Base-by-base conservation (phyloP, 2,888 invertebrate species). In the Coelopa pilipes region DNA sequence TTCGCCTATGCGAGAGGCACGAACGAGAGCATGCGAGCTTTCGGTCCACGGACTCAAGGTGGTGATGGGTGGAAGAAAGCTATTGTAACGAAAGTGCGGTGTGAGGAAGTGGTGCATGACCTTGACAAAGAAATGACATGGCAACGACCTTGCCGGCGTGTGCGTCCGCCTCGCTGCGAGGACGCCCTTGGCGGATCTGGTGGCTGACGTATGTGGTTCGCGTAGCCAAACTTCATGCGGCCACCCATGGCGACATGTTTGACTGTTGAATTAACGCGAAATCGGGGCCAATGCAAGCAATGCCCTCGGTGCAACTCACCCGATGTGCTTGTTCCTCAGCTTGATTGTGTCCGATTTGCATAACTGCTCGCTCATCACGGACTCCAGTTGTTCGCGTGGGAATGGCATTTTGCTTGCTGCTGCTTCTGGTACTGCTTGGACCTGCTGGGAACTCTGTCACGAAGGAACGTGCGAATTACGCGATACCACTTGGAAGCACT, bases 301-400 rank as follows among this genome's bases (percentile, higher is more conserved):
- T 34, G 7, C 2, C 34, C 34, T 34, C n/a, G 34, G 34, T 34
- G 21, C 11, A 74, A 87, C 92, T 92, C 87, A 96, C 96, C 95
- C 95, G 81, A 96, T 92, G 82, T 94, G 92, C 83, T 93, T 92
- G 84, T 96, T 92, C 50, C 96, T 90, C 69, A 95, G 90, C 78
- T 92, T 92, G 75, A 96, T 92, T 0, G 96, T 96, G 83, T 96
- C 94, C 76, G 90, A 89, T 88, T 95, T 95, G 45, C 93, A 89
- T 90, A 96, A 90, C 74, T 92, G 92, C 87, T 95, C 94, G 85
- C 78, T 81, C 74, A 77, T 80, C 57, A 80, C 78, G 47, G 75
- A 74, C 62, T 86, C 82, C 4, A 81, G 70, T 79, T 82, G 81
- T 76, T 87, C 85, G 73, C 81, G 79, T 69, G 82, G 79, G 73